phyloP scores from a whole-genome alignment of 1,140 invertebrate species.

The Rhopalosiphum maidis region DNA sequence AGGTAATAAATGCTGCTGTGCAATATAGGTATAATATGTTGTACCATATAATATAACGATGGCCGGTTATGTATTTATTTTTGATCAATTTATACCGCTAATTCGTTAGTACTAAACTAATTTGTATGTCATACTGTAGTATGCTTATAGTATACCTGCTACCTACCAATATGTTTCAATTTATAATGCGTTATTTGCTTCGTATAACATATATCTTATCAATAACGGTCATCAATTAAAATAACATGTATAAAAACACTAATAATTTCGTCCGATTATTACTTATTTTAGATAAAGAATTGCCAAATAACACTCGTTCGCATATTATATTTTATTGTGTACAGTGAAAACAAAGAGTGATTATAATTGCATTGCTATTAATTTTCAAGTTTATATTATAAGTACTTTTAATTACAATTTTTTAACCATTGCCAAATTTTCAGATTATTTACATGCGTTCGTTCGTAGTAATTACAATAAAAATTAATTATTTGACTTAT shows the following conservation, averaged over 20 bases:
- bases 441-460: not conserved
- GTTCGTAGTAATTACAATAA: not conserved
- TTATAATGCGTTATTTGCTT: not conserved
- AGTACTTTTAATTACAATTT: not conserved
- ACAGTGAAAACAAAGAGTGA: not conserved
- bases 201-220: not conserved
- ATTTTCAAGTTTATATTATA: not conserved
- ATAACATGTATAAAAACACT: not conserved
- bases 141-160: not conserved
- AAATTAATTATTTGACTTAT: not conserved
- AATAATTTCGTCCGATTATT: not conserved
- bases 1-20: not conserved
- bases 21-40: not conserved
- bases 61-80: not conserved
- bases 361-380: not conserved
- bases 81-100: not conserved
- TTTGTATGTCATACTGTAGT: too few relatives aligned
- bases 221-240: not conserved
- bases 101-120: not conserved
- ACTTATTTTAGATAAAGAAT: not conserved
- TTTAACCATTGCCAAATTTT: constrained; percentile 17
- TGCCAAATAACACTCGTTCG: not conserved
- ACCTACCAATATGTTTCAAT: not conserved
- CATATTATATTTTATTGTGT: not conserved
- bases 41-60: not conserved